phyloP scores from a whole-genome alignment of 2,888 invertebrate genomes.

The Caenorhabditis sulstoni region DNA sequence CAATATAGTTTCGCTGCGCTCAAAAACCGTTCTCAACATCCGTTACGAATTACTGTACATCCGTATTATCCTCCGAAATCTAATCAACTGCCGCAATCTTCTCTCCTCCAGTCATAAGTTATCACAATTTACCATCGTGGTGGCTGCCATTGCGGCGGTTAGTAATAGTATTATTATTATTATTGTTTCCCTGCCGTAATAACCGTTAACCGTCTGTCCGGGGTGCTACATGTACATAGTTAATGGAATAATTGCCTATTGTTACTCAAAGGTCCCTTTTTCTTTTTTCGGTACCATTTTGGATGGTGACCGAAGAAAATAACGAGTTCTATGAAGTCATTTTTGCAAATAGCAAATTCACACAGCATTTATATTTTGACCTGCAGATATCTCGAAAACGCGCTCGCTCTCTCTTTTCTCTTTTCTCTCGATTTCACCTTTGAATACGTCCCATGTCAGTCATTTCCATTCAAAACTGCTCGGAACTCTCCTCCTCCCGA shows the following conservation, averaged over 20 bases:
- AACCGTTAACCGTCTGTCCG: conserved; percentile 49
- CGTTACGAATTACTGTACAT: conserved; percentile 47
- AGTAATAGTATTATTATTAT: conserved; percentile 50
- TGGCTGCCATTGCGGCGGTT: conserved; percentile 31
- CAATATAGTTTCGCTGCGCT: background rate
- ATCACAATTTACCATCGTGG: conserved; percentile 56
- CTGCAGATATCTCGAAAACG: background rate
- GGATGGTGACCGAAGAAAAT: too few relatives aligned
- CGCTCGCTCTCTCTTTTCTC: background rate
- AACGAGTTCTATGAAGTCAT: too few relatives aligned
- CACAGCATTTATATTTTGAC: background rate
- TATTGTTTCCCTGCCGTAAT: conserved; percentile 39
- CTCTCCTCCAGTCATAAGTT: conserved; percentile 38
- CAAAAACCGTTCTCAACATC: conserved; percentile 23
- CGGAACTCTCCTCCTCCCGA: conserved; percentile 15
- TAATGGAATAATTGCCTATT: conserved; percentile 59
- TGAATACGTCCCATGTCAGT: background rate
- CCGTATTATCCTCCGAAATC: background rate
- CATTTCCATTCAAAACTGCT: conserved; percentile 30
- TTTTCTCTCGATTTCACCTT: too few relatives aligned
- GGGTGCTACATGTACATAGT: conserved; percentile 57
- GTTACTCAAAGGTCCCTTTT: conserved; percentile 48
- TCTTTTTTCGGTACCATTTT: conserved; percentile 10
- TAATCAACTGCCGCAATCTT: conserved; percentile 47
- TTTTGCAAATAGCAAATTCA: background rate